These are phyloP conservation scores for Probosciger aterrimus DNA, from an alignment of 2,113 vertebrate species.

Conservation along the genomic window DNA sequence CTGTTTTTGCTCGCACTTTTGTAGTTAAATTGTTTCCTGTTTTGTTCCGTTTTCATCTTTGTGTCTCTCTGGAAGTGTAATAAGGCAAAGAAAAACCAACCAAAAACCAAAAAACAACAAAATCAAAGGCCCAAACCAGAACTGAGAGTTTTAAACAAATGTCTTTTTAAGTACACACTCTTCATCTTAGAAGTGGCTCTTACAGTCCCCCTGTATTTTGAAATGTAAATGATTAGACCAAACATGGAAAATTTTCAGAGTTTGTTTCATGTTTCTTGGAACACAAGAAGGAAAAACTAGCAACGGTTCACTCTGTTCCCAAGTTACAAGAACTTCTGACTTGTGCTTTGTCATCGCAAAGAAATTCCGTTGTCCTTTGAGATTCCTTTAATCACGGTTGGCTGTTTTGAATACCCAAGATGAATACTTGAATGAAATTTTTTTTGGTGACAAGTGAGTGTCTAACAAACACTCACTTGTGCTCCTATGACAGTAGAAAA, in stretches of 20 bases:
- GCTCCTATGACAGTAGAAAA: not conserved
- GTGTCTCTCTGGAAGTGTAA: not conserved
- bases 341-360: not conserved
- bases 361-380: not conserved
- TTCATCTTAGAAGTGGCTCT: not conserved
- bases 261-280: not conserved
- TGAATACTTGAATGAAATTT: not conserved
- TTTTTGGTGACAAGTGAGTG: not conserved
- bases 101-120: not conserved
- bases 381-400: not conserved
- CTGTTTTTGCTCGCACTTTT: not conserved
- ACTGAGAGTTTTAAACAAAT: not conserved
- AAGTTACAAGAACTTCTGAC: not conserved
- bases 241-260: not conserved
- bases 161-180: not conserved
- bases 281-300: not conserved
- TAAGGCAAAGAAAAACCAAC: not conserved
- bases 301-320: not conserved
- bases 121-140: not conserved
- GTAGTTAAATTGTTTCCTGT: slow-evolving; percentile 5
- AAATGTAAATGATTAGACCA: not conserved
- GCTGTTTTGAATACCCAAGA: not conserved
- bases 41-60: slow-evolving; percentile 14
- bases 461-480: not conserved
- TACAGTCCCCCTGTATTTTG: not conserved